Percentiles rank a stretch among this genome's conserved stretches.
phyloP scores from a whole-genome alignment of 2,113 vertebrate genomes.

The Mystacornis crossleyi region DNA sequence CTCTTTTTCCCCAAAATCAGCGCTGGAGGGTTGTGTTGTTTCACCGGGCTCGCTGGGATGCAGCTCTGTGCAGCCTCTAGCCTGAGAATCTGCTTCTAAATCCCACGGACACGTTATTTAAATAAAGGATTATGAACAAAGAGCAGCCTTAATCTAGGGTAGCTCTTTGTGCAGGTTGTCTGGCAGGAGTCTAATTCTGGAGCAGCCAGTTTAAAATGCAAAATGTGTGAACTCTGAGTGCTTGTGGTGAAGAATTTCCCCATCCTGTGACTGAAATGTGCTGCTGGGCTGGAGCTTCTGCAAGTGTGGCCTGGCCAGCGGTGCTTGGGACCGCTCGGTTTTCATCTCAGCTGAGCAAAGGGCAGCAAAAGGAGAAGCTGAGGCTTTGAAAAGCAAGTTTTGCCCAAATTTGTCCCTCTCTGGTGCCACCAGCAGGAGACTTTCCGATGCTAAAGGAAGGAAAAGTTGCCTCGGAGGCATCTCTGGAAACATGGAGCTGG shows the following conservation, averaged over 20 bases:
- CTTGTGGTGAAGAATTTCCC: neutral
- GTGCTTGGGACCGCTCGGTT: neutral
- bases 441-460: neutral
- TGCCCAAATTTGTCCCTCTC: neutral
- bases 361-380: neutral
- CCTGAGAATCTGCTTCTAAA: neutral
- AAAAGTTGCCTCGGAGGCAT: neutral
- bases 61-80: neutral
- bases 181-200: neutral
- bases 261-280: neutral
- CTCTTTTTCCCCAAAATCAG: neutral
- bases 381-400: neutral
- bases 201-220: neutral
- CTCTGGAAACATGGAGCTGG: neutral
- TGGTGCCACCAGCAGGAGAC: constrained; percentile 33
- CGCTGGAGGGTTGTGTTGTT: neutral
- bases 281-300: neutral
- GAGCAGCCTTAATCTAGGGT: neutral
- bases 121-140: neutral
- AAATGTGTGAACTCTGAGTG: neutral
- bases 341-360: neutral
- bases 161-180: neutral
- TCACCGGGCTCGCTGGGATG: neutral
- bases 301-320: neutral
- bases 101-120: neutral